phyloP scores from a whole-genome alignment of 2,888 invertebrate genomes.

The Dascillus cervinus region DNA sequence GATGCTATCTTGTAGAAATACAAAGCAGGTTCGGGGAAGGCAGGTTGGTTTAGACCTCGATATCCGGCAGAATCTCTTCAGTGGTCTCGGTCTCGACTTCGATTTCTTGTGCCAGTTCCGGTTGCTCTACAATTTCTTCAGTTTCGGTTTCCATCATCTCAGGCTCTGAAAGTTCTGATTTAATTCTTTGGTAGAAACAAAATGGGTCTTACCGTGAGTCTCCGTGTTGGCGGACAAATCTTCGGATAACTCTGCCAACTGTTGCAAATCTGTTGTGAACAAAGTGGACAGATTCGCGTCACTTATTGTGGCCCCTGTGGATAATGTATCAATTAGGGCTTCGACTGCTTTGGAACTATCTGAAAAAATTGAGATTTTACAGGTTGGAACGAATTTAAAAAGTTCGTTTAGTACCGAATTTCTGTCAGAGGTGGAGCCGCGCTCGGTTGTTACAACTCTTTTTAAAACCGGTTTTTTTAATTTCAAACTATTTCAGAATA shows the following conservation, averaged over 20 bases:
- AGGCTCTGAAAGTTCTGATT: too few species aligned
- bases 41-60: constrained; percentile 24
- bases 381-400: too few species aligned
- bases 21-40: constrained; percentile 40
- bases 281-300: constrained; percentile 25
- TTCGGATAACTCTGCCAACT: constrained; percentile 33
- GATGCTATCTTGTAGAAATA: too few species aligned
- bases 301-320: constrained; percentile 18
- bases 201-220: constrained; percentile 33
- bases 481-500: too few species aligned
- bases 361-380: too few species aligned
- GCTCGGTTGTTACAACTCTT: too few species aligned
- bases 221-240: constrained; percentile 28
- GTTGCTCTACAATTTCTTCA: constrained; percentile 32
- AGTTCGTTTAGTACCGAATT: too few species aligned
- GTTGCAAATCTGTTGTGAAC: constrained; percentile 30
- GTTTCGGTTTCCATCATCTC: too few species aligned
- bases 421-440: too few species aligned
- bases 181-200: too few species aligned
- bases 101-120: constrained; percentile 33
- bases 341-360: constrained; percentile 28
- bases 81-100: constrained; percentile 35
- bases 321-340: constrained; percentile 28
- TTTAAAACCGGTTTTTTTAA: too few species aligned
- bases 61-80: constrained; percentile 31